Evolutionary conservation across 2,113 vertebrate species (phyloP), one percentile per base, ranked within the genome.

Genomic region (Esox niger): DNA sequence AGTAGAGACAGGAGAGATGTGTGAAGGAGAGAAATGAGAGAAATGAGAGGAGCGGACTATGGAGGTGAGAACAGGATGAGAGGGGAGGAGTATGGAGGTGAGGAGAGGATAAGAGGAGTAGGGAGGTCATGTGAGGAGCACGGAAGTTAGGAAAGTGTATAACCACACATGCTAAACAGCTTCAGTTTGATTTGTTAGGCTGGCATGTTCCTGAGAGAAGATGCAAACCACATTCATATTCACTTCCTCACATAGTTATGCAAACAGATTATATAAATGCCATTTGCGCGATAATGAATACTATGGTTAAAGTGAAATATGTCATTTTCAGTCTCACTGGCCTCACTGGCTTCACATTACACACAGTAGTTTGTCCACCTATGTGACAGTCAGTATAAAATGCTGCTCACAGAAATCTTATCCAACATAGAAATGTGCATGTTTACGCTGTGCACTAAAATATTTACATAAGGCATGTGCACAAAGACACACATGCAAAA

Each of bases 391-490:
- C n/a, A 27, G 58, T 1, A 32, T 32, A 25, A 58, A 71, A 68
- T 33, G 29, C 60, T 38, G 35, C 60, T 52, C 31, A 6, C 58
- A 69, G 61, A 74, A 70, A 83, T 75, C 54, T 75, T 78, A 68
- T 82, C 70, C 75, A 68, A 38, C 56, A 43, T 63, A 57, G 71
- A 55, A 71, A 74, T 66, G 62, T 64, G 74, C 55, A 25, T 79
- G 60, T 2, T 43, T 31, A 73, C 73, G 77, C 82, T 79, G 81
- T 85, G 82, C 80, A 83, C 62, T 70, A 78, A 75, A 69, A 75
- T 70, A 81, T 43, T 79, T 81, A 80, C 82, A 43, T 43, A 43
- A 4, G 38, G 15, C 15, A n/a, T n/a, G n/a, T n/a, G n/a, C n/a
- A n/a, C n/a, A n/a, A 43, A 43, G 11, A 43, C 38, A 33, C 7